phyloP scores from a whole-genome alignment of 2,113 vertebrate species.

The Collichthys lucidus region DNA sequence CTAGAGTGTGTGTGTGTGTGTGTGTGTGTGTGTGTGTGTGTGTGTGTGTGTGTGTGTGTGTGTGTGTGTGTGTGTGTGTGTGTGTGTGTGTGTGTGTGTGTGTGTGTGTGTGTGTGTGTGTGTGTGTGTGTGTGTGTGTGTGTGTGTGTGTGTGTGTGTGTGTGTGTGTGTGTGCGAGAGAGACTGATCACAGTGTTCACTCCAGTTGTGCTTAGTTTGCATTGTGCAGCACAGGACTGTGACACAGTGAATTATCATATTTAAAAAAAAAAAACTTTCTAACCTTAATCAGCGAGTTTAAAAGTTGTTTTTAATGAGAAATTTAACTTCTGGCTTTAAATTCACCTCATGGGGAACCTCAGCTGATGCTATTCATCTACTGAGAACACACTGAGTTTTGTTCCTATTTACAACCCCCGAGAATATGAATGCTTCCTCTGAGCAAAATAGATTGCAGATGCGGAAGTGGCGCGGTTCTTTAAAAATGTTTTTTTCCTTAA shows the following conservation, averaged over 20 bases:
- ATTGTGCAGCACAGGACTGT: constrained; percentile 44
- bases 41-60: neutral
- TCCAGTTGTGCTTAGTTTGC: constrained; percentile 58
- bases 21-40: constrained; percentile 3
- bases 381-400: constrained; percentile 2
- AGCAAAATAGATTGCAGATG: neutral
- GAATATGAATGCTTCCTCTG: neutral
- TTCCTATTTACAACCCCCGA: constrained; percentile 1
- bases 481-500: neutral
- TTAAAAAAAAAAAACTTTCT: constrained; percentile 57
- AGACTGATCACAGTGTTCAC: constrained; percentile 32
- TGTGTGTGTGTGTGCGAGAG: constrained; percentile 1
- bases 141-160: constrained; percentile 2
- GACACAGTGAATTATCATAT: constrained; percentile 57
- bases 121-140: neutral
- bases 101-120: constrained; percentile 13
- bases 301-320: constrained; percentile 37
- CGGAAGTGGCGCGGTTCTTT: too few relatives aligned
- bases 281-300: constrained; percentile 51
- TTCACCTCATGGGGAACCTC: neutral
- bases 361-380: constrained; percentile 16
- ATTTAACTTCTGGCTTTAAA: constrained; percentile 12
- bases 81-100: constrained; percentile 11
- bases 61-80: constrained; percentile 9
- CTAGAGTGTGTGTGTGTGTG: constrained; percentile 14